These are phyloP conservation scores for Heliconius himera DNA, from an alignment of 1,140 invertebrate species.

Conservation along the genomic window DNA sequence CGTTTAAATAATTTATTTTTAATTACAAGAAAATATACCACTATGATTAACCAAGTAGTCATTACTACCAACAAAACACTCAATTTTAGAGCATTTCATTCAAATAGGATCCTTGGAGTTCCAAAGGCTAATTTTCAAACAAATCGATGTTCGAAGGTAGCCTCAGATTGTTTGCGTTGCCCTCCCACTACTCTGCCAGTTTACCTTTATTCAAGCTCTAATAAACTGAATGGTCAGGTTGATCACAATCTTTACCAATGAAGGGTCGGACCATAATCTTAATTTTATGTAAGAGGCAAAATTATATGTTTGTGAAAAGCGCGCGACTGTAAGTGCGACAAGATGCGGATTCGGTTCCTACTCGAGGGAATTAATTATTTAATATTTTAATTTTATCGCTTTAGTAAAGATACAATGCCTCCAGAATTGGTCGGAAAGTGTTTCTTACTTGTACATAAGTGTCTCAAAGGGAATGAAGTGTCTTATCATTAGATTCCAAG, in stretches of 20 bases:
- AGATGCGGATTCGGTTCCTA: too few relatives aligned
- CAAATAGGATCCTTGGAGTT: background rate
- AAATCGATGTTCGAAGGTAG: conserved; percentile 1
- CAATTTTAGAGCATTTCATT: background rate
- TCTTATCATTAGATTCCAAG: too few relatives aligned
- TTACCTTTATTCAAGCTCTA: conserved; percentile 5
- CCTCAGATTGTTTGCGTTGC: conserved; percentile 10
- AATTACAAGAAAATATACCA: too few relatives aligned
- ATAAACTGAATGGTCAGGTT: conserved; percentile 19
- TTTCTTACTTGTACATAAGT: too few relatives aligned
- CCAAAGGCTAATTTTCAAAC: background rate
- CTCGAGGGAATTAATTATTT: too few relatives aligned
- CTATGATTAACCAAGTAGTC: background rate
- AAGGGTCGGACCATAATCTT: background rate
- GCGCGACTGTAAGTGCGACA: too few relatives aligned
- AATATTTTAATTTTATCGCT: too few relatives aligned
- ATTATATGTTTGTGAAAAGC: too few relatives aligned
- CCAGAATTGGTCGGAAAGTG: too few relatives aligned
- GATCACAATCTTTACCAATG: conserved; percentile 5
- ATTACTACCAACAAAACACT: background rate
- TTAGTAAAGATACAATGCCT: too few relatives aligned
- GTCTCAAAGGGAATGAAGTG: too few relatives aligned
- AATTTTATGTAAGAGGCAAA: background rate
- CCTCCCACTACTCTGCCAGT: background rate
- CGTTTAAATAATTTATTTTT: too few relatives aligned